Conservation (phyloP, 2,888 invertebrate species). For the Standfussiana lucernea region DNA sequence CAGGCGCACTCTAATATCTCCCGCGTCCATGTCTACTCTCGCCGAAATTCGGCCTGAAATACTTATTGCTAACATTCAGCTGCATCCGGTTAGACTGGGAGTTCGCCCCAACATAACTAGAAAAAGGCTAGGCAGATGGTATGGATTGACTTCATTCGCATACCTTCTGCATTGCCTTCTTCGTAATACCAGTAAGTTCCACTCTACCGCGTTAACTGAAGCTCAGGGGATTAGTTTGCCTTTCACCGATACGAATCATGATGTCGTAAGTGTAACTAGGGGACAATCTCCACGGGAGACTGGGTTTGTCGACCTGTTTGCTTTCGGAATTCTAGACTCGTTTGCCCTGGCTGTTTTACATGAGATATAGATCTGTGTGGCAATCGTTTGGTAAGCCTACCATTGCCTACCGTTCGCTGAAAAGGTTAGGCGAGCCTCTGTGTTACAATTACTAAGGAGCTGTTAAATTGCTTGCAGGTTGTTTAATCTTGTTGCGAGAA, state of each 20-base stretch:
- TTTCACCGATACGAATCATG: slow-evolving; percentile 52
- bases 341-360: slow-evolving; percentile 50
- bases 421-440: slow-evolving; percentile 40
- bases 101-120: neutral
- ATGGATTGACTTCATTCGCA: neutral
- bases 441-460: slow-evolving; percentile 29
- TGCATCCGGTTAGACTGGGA: neutral
- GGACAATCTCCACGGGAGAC: slow-evolving; percentile 59
- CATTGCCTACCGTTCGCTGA: slow-evolving; percentile 20
- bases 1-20: neutral
- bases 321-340: slow-evolving; percentile 67
- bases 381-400: slow-evolving; percentile 41
- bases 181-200: slow-evolving; percentile 37
- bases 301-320: slow-evolving; percentile 45
- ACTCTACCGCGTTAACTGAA: slow-evolving; percentile 49
- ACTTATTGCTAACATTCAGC: neutral
- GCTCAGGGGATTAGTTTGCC: slow-evolving; percentile 52
- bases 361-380: slow-evolving; percentile 52
- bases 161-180: slow-evolving; percentile 29
- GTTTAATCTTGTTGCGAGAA: slow-evolving; percentile 5
- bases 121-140: neutral
- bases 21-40: neutral
- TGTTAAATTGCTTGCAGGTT: slow-evolving; percentile 25
- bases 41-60: neutral
- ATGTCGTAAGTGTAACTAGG: slow-evolving; percentile 49